phyloP scores from a whole-genome alignment of 2,113 vertebrate genomes.

The Grantiella picta region DNA sequence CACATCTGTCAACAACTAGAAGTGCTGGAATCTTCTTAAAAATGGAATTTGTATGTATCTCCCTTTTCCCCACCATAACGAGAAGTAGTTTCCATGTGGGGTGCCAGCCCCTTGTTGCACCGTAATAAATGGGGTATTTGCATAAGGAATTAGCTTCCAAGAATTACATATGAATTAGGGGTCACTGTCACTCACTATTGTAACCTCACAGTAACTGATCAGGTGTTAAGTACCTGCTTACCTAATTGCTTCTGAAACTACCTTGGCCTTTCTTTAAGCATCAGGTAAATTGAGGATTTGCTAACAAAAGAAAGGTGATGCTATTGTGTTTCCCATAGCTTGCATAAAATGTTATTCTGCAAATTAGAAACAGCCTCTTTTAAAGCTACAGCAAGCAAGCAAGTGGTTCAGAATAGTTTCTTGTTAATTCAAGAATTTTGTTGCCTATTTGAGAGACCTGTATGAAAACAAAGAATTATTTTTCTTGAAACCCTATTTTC shows the following conservation, averaged over 20 bases:
- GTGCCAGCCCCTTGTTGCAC: neutral
- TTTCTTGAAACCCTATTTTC: neutral
- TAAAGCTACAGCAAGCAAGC: neutral
- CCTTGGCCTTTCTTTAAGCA: constrained; percentile 36
- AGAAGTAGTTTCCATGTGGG: constrained; percentile 28
- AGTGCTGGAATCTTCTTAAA: neutral
- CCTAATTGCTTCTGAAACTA: constrained; percentile 73
- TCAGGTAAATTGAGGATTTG: constrained; percentile 69
- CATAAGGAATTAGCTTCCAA: constrained; percentile 71
- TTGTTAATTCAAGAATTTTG: neutral
- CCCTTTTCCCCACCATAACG: neutral
- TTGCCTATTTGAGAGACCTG: neutral
- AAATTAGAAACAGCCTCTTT: constrained; percentile 9
- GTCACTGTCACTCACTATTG: constrained; percentile 52
- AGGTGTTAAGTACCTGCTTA: constrained; percentile 74
- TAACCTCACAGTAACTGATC: constrained; percentile 59
- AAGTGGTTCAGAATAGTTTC: neutral
- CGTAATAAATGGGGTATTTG: constrained; percentile 61
- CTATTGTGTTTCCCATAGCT: constrained; percentile 22
- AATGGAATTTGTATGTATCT: neutral
- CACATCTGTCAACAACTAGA: constrained; percentile 13
- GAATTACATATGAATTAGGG: constrained; percentile 71
- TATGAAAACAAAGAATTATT: neutral
- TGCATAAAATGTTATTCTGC: constrained; percentile 19
- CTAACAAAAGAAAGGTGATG: constrained; percentile 43